phyloP scores from a whole-genome alignment of 2,113 vertebrate species.

The Synodontis membranacea region DNA sequence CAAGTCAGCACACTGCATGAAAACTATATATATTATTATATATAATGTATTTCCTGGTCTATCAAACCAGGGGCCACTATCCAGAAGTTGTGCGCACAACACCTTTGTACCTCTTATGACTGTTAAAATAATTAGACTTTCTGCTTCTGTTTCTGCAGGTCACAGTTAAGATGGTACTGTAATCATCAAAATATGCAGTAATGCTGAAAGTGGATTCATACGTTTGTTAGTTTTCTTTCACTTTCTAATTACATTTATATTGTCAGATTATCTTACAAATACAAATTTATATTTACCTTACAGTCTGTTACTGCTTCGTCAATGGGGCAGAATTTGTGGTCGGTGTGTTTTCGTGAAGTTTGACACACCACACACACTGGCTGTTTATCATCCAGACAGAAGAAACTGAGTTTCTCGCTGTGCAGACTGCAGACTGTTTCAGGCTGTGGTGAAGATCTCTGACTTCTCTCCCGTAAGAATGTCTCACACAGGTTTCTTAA shows the following conservation, averaged over 20 bases:
- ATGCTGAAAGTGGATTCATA: neutral
- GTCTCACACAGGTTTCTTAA: conserved; percentile 5
- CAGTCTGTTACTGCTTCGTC: neutral
- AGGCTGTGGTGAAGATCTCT: neutral
- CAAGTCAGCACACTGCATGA: conserved; percentile 7
- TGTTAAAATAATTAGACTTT: neutral
- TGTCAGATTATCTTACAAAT: neutral
- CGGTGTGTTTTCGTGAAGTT: neutral
- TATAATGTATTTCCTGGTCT: neutral
- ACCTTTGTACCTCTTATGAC: neutral
- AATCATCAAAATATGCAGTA: neutral
- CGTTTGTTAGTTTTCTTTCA: too few relatives aligned
- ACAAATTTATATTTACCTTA: conserved; percentile 5
- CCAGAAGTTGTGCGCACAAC: neutral
- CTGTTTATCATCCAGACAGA: conserved; percentile 16
- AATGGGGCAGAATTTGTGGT: conserved; percentile 1
- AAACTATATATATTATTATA: neutral
- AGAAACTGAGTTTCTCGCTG: neutral
- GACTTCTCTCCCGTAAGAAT: conserved; percentile 5
- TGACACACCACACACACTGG: conserved; percentile 2
- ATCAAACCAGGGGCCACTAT: neutral
- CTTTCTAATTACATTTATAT: too few relatives aligned
- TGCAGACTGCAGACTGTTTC: conserved; percentile 14
- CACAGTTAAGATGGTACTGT: neutral
- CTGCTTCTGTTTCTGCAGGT: neutral